A percentile compares a stretch with the other conserved stretches of the same genome.
Evolutionary conservation across 2,797 vertebrate species (phyloP).

Genomic region (Rhynchonycteris naso): DNA sequence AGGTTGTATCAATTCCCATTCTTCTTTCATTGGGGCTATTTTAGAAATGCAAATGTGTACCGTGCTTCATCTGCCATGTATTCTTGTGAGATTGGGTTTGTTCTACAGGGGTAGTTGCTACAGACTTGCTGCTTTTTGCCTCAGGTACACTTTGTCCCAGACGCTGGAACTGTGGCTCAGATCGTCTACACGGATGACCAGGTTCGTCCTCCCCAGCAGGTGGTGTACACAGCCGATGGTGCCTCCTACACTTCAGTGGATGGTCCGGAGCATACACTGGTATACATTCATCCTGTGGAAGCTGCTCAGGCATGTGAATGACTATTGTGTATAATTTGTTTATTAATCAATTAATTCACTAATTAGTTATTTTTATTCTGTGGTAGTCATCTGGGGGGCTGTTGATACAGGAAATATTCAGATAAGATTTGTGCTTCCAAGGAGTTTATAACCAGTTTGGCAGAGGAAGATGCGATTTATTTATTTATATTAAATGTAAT

Average conservation of each 20-base stretch:
- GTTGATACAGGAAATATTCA: not conserved
- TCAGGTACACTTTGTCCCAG: slow-evolving; percentile 96
- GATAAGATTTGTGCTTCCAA: not conserved
- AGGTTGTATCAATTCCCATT: not conserved
- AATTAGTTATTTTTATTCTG: not conserved
- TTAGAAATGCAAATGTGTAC: not conserved
- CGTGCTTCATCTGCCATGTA: fast-evolving
- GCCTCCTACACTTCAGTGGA: slow-evolving; percentile 97
- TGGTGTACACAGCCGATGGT: slow-evolving; percentile 96
- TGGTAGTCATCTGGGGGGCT: not conserved
- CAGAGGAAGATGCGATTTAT: not conserved
- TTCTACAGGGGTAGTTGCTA: not conserved
- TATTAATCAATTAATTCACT: not conserved
- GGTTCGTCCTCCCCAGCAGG: slow-evolving; percentile 93
- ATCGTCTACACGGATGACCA: slow-evolving; percentile 97
- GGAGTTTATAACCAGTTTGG: not conserved
- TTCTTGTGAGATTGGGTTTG: not conserved
- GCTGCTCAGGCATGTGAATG: slow-evolving; percentile 91
- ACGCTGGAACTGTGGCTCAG: slow-evolving; percentile 94
- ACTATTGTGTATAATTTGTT: not conserved
- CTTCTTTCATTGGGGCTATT: not conserved
- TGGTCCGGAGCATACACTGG: slow-evolving; percentile 96
- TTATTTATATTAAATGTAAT: slow-evolving; percentile 6
- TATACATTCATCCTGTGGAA: slow-evolving; percentile 98
- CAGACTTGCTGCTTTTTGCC: slow-evolving; percentile 31